Evolutionary conservation across 92 coral and sea anemone genomes (phyloP).

Genomic region (Bergia sp.): DNA sequence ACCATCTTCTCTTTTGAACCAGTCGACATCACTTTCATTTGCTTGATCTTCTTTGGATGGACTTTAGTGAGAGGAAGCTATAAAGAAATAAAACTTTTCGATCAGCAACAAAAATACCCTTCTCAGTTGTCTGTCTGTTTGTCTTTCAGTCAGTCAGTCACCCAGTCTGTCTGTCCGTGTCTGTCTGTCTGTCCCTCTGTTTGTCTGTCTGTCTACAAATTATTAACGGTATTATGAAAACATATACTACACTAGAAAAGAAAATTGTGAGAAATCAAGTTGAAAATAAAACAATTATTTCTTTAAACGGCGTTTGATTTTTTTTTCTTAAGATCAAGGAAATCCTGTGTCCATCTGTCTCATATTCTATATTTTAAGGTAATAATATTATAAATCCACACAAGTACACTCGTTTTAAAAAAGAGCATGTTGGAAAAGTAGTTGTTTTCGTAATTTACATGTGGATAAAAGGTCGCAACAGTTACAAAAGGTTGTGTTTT

Average conservation of each 20-base stretch:
- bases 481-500: too few species aligned
- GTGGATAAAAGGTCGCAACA: too few species aligned
- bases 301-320: too few species aligned
- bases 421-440: neutral
- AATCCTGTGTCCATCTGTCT: too few species aligned
- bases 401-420: neutral
- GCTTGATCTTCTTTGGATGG: slow-evolving; percentile 23
- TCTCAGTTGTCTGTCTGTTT: neutral
- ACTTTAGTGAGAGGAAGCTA: slow-evolving; percentile 24
- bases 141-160: neutral
- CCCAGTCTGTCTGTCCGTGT: neutral
- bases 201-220: neutral
- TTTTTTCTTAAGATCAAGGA: too few species aligned
- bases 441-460: too few species aligned
- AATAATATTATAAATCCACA: too few species aligned
- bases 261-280: too few species aligned
- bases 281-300: too few species aligned
- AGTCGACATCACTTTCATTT: slow-evolving; percentile 24
- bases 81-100: neutral
- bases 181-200: neutral
- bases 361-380: too few species aligned
- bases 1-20: slow-evolving; percentile 30
- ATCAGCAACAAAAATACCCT: neutral
- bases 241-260: too few species aligned
- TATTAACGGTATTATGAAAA: too few species aligned